Evolutionary conservation across 2,888 invertebrate species (phyloP), one percentile per base, ranked within the genome.

Genomic region (Exephanes ischioxanthus): DNA sequence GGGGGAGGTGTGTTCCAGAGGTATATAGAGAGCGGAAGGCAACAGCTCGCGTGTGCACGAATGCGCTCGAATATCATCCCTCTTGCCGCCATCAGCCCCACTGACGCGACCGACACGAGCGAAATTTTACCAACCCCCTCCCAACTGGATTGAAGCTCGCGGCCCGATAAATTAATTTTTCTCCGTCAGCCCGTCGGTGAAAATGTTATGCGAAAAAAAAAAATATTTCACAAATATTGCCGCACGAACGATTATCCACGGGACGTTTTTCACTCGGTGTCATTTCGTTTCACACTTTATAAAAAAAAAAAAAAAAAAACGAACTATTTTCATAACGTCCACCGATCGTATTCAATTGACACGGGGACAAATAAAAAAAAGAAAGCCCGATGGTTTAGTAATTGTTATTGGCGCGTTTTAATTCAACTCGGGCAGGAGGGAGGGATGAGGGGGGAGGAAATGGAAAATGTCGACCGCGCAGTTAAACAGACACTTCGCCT

Each of bases 21-120:
- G 16, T 71, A 41, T 55, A 26, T 53, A 37, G 58, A n/a, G 73
- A 61, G 51, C 16, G 63, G 22, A 41, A 66, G 63, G 75, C 63
- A 76, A 63, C 63, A 75, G 75, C 76, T 55, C 76, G 81, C 76
- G n/a, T 61, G 63, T 66, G 70, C 70, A 63, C 63, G 61, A 63
- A 48, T 63, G 73, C 61, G 33, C 73, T 26, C 45, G 30, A 26
- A 63, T 63, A 75, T 63, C 41, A 75, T 61, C 30, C 48, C 30
- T 48, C 66, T 76, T 48, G 33, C 66, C 37, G 33, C 48, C 63
- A 26, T 26, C 26, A 22, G 61, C 45, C 9, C 37, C 5, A 48
- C n/a, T 41, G 72, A 5, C 63, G 33, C 75, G 75, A 51, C 63
- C 66, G 51, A 76, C 66, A 45, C 48, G 75, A 76, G 51, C 45